A percentile compares a stretch with the other conserved stretches of the same genome.
These are phyloP conservation scores for Prosopocoilus inquinatus DNA, from an alignment of 2,888 invertebrate genomes.

Conservation along the genomic window DNA sequence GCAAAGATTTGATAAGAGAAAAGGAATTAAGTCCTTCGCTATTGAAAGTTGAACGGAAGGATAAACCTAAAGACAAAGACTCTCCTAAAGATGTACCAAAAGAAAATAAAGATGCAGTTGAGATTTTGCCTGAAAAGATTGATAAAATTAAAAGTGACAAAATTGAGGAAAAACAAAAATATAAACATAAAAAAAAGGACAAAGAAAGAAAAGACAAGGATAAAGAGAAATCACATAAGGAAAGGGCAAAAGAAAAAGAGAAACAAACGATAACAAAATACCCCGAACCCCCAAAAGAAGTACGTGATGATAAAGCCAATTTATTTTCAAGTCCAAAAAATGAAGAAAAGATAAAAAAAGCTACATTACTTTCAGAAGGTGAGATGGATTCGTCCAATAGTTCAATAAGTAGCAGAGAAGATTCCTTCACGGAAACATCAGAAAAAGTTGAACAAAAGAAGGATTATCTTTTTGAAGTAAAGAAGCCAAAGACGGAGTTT, in stretches of 20 bases:
- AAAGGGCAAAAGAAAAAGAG: constrained; percentile 51
- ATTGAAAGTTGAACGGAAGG: constrained; percentile 56
- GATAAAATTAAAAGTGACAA: constrained; percentile 40
- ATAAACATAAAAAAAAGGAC: constrained; percentile 57
- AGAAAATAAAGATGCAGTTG: constrained; percentile 41
- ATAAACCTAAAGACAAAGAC: constrained; percentile 51
- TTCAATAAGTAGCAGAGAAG: constrained; percentile 39
- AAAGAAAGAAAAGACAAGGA: constrained; percentile 56
- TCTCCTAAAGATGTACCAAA: constrained; percentile 42
- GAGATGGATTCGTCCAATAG: constrained; percentile 42
- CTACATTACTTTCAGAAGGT: constrained; percentile 30
- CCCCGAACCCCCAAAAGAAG: constrained; percentile 20
- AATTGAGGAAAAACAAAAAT: constrained; percentile 49
- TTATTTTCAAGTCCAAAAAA: constrained; percentile 32
- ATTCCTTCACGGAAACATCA: constrained; percentile 16
- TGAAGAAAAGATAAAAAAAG: constrained; percentile 26
- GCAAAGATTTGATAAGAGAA: constrained; percentile 41
- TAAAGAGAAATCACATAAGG: constrained; percentile 51
- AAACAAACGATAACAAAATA: constrained; percentile 27
- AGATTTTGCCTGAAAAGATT: constrained; percentile 40
- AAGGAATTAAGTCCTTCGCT: constrained; percentile 53
- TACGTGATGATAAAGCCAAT: constrained; percentile 36
- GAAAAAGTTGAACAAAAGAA: constrained; percentile 9
- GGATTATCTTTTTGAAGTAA: constrained; percentile 21
- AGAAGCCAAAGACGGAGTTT: constrained; percentile 20